Base-by-base conservation (phyloP, 2,888 invertebrate genomes). In the Diaprepes abbreviatus region DNA sequence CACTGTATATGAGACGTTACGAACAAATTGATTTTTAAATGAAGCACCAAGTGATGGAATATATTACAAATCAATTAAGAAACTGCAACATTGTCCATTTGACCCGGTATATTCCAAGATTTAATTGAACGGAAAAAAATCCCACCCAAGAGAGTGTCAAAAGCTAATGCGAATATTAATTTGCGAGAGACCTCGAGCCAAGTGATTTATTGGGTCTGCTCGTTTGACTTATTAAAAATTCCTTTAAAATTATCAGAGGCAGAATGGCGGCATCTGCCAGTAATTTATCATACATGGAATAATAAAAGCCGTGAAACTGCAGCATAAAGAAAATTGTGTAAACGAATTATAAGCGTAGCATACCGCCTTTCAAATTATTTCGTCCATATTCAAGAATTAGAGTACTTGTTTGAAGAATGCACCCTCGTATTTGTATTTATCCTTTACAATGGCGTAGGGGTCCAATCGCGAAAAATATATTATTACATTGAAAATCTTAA, bases 151-250 rank as follows among this genome's bases (percentile, higher is more conserved):
- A 54, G 54, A 54, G 63, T 63, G 54, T 54, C 63, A 63, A 52
- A 63, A 54, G 54, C 54, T 21, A 21, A 36, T 10, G 54, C 52
- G 35, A 55, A 45, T 55, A 64, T 64, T 64, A 55, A 64, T 64
- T 64, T 64, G 64, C 43, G 67, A 28, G 58, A 67, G 55, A 62
- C 62, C 60, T 67, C 67, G 57, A 68, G 21, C 45, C 55, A 54
- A 54, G 57, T 63, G 62, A 68, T 68, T 68, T 68, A 68, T 68
- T 68, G 63, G 68, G 68, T 68, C 63, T 63, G 62, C 35, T 21
- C 54, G 57, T 45, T 57, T 55, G 57, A 68, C 55, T 68, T 68
- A 68, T 68, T 68, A 68, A 68, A 68, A 40, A 68, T 68, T 68
- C 68, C 63, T 63, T 68, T 62, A 48, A 68, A 68, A 63, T 63